Conservation (phyloP, 2,888 invertebrate species). For the Ischnus inquisitorius region DNA sequence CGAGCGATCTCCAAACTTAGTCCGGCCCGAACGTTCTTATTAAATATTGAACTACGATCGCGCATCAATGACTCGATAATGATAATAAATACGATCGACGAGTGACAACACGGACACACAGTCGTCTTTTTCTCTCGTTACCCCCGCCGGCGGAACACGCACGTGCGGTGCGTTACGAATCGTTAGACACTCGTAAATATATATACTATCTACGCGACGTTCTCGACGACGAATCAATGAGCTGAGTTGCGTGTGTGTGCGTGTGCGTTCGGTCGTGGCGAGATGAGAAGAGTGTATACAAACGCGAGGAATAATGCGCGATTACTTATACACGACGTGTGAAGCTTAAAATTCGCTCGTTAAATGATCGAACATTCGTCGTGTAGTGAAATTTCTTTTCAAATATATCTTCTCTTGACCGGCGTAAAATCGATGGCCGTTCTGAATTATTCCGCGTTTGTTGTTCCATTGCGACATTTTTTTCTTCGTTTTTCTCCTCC, state of each 20-base stretch:
- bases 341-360: neutral
- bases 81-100: slow-evolving; percentile 47
- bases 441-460: neutral
- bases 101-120: slow-evolving; percentile 27
- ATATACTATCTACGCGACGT: slow-evolving; percentile 39
- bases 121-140: slow-evolving; percentile 8
- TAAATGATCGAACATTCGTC: neutral
- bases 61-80: slow-evolving; percentile 52
- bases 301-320: slow-evolving; percentile 4
- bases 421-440: neutral
- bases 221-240: slow-evolving; percentile 62
- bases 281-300: slow-evolving; percentile 19
- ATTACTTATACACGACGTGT: neutral
- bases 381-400: neutral
- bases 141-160: slow-evolving; percentile 59
- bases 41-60: slow-evolving; percentile 46
- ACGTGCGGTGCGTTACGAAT: slow-evolving; percentile 65
- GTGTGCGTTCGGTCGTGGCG: slow-evolving; percentile 9
- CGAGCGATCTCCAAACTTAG: neutral
- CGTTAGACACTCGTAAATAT: slow-evolving; percentile 60
- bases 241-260: slow-evolving; percentile 19
- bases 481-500: neutral
- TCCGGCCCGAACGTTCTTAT: slow-evolving; percentile 25
- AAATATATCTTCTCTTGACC: neutral
- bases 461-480: neutral